Evolutionary conservation across 2,113 vertebrate genomes (phyloP).

Genomic region (Donacobius atricapilla): DNA sequence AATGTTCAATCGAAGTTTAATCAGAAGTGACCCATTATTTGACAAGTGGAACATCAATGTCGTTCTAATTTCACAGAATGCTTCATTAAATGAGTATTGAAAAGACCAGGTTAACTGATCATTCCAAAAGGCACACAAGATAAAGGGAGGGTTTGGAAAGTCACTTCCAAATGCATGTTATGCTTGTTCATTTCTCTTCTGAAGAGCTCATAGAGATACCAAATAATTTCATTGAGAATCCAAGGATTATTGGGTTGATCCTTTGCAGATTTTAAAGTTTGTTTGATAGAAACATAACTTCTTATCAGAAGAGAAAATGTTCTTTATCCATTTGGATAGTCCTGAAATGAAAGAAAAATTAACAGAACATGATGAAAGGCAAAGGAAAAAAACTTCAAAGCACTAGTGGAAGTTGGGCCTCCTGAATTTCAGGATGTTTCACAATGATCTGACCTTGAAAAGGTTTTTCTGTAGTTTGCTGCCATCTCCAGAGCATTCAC

Average conservation of each 20-base stretch:
- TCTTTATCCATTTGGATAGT: not conserved
- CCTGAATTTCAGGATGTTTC: not conserved
- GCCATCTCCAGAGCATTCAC: not conserved
- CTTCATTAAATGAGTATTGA: slow-evolving; percentile 46
- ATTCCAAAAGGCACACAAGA: slow-evolving; percentile 7
- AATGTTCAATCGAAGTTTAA: slow-evolving; percentile 72
- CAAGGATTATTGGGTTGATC: not conserved
- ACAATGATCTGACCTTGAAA: not conserved
- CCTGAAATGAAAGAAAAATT: not conserved
- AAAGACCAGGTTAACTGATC: slow-evolving; percentile 29
- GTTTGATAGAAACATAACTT: not conserved
- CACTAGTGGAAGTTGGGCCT: not conserved
- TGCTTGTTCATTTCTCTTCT: not conserved
- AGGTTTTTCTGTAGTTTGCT: not conserved
- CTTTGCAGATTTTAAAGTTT: not conserved
- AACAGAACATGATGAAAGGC: accelerated
- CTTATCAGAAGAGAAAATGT: not conserved
- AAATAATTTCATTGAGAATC: not conserved
- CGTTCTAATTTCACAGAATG: slow-evolving; percentile 65
- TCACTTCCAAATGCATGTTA: not conserved
- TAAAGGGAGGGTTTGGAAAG: not conserved
- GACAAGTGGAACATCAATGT: slow-evolving; percentile 63
- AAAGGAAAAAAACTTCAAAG: not conserved
- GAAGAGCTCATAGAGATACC: not conserved
- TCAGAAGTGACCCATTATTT: slow-evolving; percentile 73